Percentiles rank a stretch among this genome's conserved stretches.
Evolutionary conservation across 2,888 invertebrate genomes (phyloP).

Genomic region (Leptura quadrifasciata): DNA sequence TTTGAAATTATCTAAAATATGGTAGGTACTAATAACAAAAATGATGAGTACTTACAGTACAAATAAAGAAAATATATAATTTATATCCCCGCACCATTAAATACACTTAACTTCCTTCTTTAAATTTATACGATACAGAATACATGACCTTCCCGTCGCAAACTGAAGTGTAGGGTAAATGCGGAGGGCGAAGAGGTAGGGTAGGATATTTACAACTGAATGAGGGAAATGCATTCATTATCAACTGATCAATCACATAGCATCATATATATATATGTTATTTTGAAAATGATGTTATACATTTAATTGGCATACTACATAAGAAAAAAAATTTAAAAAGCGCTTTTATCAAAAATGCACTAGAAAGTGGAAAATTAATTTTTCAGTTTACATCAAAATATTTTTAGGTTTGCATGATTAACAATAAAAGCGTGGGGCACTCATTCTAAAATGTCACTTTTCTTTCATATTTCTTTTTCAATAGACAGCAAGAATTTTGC

Average conservation of each 20-base stretch:
- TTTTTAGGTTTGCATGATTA: too few relatives aligned
- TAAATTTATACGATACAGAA: constrained; percentile 42
- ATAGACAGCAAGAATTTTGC: too few relatives aligned
- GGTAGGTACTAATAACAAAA: constrained; percentile 11
- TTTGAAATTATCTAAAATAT: constrained; percentile 45
- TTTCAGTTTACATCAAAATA: too few relatives aligned
- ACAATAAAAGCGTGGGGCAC: too few relatives aligned
- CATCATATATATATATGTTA: too few relatives aligned
- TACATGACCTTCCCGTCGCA: constrained; percentile 56
- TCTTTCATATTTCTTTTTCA: too few relatives aligned
- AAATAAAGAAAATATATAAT: constrained; percentile 26
- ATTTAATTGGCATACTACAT: too few relatives aligned
- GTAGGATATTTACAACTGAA: constrained; percentile 56
- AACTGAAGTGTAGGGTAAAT: constrained; percentile 50
- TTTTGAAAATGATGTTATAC: too few relatives aligned
- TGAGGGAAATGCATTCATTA: constrained; percentile 55
- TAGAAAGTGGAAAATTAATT: too few relatives aligned
- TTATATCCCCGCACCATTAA: constrained; percentile 36
- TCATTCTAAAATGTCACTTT: too few relatives aligned
- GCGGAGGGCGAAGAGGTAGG: constrained; percentile 50
- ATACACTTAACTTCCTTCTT: constrained; percentile 14
- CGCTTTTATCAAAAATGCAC: too few relatives aligned
- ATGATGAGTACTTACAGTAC: constrained; percentile 16
- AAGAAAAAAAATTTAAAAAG: too few relatives aligned
- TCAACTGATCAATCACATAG: neutral